phyloP scores from a whole-genome alignment of 2,113 vertebrate genomes.

The Thalassarche chlororhynchos region DNA sequence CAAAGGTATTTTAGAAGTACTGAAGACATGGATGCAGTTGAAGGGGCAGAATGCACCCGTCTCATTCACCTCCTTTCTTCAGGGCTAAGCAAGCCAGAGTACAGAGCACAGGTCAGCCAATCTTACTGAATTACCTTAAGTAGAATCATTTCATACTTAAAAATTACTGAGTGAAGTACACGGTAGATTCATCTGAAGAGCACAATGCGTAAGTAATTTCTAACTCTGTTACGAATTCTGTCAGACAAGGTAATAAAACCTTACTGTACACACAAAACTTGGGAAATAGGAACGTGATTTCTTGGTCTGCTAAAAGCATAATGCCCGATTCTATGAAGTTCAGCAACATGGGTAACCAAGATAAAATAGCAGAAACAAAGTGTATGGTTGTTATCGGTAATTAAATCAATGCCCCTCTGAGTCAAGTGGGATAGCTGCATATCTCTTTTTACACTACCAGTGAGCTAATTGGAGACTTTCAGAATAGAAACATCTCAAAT shows the following conservation, averaged over 20 bases:
- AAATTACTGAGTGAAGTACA: neutral
- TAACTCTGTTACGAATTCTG: neutral
- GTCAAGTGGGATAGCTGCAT: neutral
- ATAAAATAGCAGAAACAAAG: neutral
- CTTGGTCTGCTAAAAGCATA: neutral
- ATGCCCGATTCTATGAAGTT: neutral
- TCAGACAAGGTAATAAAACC: neutral
- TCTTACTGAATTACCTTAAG: neutral
- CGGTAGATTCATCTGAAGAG: neutral
- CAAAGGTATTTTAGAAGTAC: neutral
- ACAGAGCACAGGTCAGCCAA: neutral
- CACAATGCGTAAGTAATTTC: neutral
- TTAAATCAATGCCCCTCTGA: conserved; percentile 11
- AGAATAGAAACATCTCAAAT: neutral
- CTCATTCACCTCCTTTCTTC: neutral
- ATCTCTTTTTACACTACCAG: neutral
- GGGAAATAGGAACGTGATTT: neutral
- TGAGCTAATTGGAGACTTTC: neutral
- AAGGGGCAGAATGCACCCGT: neutral
- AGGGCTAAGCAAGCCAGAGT: neutral
- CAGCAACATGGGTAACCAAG: neutral
- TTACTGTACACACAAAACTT: neutral
- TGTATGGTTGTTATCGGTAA: neutral
- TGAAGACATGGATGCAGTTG: neutral
- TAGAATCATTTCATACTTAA: neutral